Evolutionary conservation across 2,888 invertebrate species (phyloP), one percentile per base, ranked within the genome.

Genomic region (Stegana nigrithorax): DNA sequence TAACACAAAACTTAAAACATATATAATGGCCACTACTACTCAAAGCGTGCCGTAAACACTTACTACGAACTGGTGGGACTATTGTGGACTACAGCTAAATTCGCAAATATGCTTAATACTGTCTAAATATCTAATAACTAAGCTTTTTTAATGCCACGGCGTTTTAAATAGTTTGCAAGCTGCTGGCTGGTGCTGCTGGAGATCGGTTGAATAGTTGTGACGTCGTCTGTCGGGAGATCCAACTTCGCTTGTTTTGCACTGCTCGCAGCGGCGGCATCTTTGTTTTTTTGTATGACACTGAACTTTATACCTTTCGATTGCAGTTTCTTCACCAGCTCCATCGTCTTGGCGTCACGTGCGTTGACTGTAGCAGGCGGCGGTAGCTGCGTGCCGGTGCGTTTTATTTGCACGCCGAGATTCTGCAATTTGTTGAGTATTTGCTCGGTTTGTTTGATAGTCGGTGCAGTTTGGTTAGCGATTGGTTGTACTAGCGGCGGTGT

Each of bases 321-420:
- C 21, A 82, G 60, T 62, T 81, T 83, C 1, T 76, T 73, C 64
- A 82, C 66, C 12, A 82, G 70, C 23, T 81, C 50, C 12, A 45
- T 17, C n/a, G 61, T 14, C 14, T 14, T 6, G 17, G 32, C 5
- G 32, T 12, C 32, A 32, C 2, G 5, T 39, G n/a, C 6, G 14
- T 39, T 39, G 12, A n/a, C n/a, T n/a, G n/a, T n/a, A n/a, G 39
- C 14, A 39, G 14, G 12, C 5, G 45, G 50, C 4, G 59, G 10
- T n/a, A 36, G 8, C n/a, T 14, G 17, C 4, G 57, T 17, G 6
- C 60, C 64, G 6, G 64, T 69, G 1, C 81, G 71, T 23, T 80
- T 83, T 0, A 82, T 80, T 64, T 82, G 72, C 4, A 82, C 69
- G 1, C 82, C 82, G 27, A 77, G 73, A n/a, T 77, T 83, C 25